Conservation (phyloP, 2,113 vertebrate species). For the Oostethus manadensis region DNA sequence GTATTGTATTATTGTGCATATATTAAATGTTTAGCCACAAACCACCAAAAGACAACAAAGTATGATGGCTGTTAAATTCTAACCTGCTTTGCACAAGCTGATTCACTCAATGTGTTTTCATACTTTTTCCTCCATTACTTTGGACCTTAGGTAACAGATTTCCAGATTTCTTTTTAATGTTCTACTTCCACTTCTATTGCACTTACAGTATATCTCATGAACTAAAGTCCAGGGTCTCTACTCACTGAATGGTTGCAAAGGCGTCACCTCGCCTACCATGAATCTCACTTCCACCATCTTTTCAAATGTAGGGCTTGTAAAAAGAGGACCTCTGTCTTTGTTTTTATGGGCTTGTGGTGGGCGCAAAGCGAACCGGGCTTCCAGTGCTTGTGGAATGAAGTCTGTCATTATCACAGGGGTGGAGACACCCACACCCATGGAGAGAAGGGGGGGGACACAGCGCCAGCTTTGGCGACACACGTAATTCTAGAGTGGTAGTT, state of each 20-base stretch:
- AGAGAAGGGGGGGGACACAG: conserved; percentile 16
- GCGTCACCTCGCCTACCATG: neutral
- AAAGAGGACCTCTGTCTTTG: conserved; percentile 5
- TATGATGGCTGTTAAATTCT: neutral
- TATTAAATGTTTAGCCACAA: neutral
- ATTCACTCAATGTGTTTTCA: neutral
- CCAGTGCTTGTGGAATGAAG: conserved; percentile 4
- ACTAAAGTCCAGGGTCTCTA: conserved; percentile 15
- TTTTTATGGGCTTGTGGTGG: conserved; percentile 27
- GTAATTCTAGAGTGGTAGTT: conserved; percentile 42
- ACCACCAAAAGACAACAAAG: neutral
- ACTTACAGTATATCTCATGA: conserved; percentile 8
- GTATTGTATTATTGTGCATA: neutral
- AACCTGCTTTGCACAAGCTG: neutral
- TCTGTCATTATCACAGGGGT: conserved; percentile 61
- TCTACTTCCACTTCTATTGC: conserved; percentile 8
- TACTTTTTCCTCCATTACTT: neutral
- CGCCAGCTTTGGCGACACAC: conserved; percentile 33
- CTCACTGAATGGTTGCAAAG: neutral
- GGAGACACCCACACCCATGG: conserved; percentile 41
- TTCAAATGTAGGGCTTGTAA: conserved; percentile 36
- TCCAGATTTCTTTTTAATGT: neutral
- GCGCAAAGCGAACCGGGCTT: conserved; percentile 15
- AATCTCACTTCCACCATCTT: conserved; percentile 3
- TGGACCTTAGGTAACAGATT: neutral